Evolutionary conservation across 2,888 invertebrate species (phyloP), one percentile per base, ranked within the genome.

Genomic region (Gnatocerus cornutus): DNA sequence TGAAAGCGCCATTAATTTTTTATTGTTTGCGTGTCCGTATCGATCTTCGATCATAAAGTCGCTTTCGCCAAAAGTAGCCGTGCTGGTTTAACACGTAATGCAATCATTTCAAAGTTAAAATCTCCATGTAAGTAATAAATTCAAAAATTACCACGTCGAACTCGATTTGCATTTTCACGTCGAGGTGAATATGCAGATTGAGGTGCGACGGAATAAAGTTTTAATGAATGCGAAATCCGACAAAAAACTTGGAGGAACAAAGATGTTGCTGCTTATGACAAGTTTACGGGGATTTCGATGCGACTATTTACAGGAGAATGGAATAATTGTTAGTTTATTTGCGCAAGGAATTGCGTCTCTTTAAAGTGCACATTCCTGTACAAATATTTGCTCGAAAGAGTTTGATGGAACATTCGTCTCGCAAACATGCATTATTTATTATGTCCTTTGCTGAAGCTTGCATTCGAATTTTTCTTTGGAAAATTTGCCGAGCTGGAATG

Each of bases 361-460:
- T 29, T 61, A 33, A 48, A 61, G 48, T 61, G 61, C 61, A 61
- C 61, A 61, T 61, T 48, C 61, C 30, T 50, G 39, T 50, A 46
- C 61, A 61, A 61, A 61, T 61, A 61, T 48, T 61, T 48, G 61
- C 33, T 10, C 10, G 45, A 50, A 61, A 45, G 50, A 50, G 61
- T 61, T 50, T 21, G 48, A 50, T 46, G 45, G 29, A 48, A 48
- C 61, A 13, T 46, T 45, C 46, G 2, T 21, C 21, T 21, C n/a
- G 29, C 46, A 16, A 59, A 43, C 46, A 61, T 61, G 48, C 50
- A 61, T 61, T 39, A 48, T 48, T 61, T 48, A 61, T 59, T 27
- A 27, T 33, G 16, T 13, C 27, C 27, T 37, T 43, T 27, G 14
- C 27, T 21, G 13, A 14, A 10, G n/a, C 13, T 9, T 55, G n/a